phyloP scores from a whole-genome alignment of 2,888 invertebrate genomes.

The Gastracanthus pulcherrimus region DNA sequence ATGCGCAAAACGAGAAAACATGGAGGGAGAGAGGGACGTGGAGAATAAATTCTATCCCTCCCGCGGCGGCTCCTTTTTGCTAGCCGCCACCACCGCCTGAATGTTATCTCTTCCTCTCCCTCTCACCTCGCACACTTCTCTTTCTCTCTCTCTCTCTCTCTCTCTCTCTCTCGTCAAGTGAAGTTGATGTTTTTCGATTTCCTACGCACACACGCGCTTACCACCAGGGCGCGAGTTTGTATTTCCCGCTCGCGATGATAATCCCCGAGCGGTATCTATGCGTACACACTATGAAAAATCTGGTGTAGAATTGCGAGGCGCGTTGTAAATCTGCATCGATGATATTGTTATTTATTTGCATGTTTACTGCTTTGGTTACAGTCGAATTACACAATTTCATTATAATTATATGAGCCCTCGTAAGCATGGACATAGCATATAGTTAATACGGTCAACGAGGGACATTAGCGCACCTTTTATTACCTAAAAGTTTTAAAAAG shows the following conservation, averaged over 20 bases:
- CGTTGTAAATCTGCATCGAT: too few relatives aligned
- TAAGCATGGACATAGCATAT: too few relatives aligned
- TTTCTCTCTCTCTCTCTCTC: constrained; percentile 23
- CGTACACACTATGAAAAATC: neutral
- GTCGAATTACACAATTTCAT: too few relatives aligned
- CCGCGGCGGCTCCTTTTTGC: constrained; percentile 46
- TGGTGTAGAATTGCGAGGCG: neutral
- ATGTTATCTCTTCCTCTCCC: neutral
- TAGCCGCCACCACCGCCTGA: neutral
- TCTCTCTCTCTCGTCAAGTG: constrained; percentile 24
- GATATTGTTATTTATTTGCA: too few relatives aligned
- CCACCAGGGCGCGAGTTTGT: neutral
- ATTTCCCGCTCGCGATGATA: constrained; percentile 28
- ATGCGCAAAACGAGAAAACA: constrained; percentile 19
- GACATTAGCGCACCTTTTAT: too few relatives aligned
- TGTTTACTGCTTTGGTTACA: too few relatives aligned
- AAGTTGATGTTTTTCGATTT: constrained; percentile 26
- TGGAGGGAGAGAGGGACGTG: constrained; percentile 15
- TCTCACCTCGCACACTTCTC: too few relatives aligned
- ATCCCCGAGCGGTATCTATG: constrained; percentile 24
- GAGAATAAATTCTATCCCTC: constrained; percentile 50
- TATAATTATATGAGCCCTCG: too few relatives aligned
- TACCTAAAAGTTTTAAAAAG: too few relatives aligned
- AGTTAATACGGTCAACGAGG: too few relatives aligned
- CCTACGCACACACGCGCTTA: neutral